Conservation (phyloP, 2,113 vertebrate species). For the Pogonocichla stellata region DNA sequence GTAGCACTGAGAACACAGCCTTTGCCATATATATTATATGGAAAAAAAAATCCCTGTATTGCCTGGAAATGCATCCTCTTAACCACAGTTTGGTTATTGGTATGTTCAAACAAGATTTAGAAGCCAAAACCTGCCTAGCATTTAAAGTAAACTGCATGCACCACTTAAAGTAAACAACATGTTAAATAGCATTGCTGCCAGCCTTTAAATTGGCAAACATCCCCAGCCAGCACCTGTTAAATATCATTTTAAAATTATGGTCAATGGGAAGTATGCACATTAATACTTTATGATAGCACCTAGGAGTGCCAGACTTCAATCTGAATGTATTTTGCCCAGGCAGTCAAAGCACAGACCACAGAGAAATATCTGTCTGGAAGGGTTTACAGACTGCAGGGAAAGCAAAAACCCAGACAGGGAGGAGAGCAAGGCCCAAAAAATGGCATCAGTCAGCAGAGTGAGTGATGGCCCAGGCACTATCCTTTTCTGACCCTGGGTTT, state of each 20-base stretch:
- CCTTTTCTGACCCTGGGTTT: not conserved
- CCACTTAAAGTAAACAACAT: not conserved
- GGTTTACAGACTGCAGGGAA: not conserved
- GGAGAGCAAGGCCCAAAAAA: not conserved
- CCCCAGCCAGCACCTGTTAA: not conserved
- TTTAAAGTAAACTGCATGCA: not conserved
- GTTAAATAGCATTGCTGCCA: not conserved
- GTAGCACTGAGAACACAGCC: not conserved
- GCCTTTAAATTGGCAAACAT: not conserved
- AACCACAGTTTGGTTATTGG: not conserved
- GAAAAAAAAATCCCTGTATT: not conserved
- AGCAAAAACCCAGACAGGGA: not conserved
- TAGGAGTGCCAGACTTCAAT: not conserved
- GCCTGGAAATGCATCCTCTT: not conserved
- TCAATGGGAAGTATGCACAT: not conserved
- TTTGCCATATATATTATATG: not conserved
- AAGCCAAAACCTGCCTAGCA: not conserved
- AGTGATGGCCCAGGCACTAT: not conserved
- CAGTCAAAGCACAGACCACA: not conserved
- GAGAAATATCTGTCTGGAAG: not conserved
- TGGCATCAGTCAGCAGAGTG: accelerated
- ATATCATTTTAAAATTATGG: not conserved
- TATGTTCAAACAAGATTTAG: not conserved
- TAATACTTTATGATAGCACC: constrained; percentile 11
- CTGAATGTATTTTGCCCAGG: not conserved